Evolutionary conservation across 1,140 invertebrate species (phyloP), one percentile per base, ranked within the genome.

Genomic region (Plectus sambesii): DNA sequence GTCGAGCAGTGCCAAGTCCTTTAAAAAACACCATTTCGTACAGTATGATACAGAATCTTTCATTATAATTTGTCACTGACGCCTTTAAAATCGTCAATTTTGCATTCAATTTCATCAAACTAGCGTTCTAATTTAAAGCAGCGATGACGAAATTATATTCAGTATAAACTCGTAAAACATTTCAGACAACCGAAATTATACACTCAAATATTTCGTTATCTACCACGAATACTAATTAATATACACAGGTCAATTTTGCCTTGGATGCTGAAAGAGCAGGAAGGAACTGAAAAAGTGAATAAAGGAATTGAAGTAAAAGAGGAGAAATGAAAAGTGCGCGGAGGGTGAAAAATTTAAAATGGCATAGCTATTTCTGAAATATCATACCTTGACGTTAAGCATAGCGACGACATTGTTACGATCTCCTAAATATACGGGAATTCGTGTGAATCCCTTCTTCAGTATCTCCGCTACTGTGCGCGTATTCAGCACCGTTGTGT

Each of bases 1-100:
- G 75, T 97, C 92, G 45, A 97, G 81, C 63, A 98, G 84, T 2
- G 89, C 88, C 59, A 98, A 75, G 74, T 98, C 92, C 42, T 73
- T 94, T 97, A 48, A 92, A 89, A 72, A 93, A 92, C 0, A 98
- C 73, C 66, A 97, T n/a, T n/a, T n/a, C n/a, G n/a, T n/a, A n/a
- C n/a, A n/a, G n/a, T n/a, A n/a, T n/a, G n/a, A n/a, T n/a, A n/a
- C n/a, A n/a, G n/a, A n/a, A n/a, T n/a, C n/a, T n/a, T n/a, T n/a
- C n/a, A n/a, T n/a, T n/a, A n/a, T n/a, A 19, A 9, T n/a, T 17
- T 12, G 12, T 41, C 39, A 41, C 29, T 30, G 20, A n/a, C n/a
- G 5, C 38, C 5, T 39, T 39, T 5, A 20, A 39, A 5, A 19
- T 39, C 20, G 20, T 17, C 35, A 12, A 12, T 17, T 41, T 41